Evolutionary conservation across 1,140 invertebrate species (phyloP).

Genomic region (Ganaspis sp.): DNA sequence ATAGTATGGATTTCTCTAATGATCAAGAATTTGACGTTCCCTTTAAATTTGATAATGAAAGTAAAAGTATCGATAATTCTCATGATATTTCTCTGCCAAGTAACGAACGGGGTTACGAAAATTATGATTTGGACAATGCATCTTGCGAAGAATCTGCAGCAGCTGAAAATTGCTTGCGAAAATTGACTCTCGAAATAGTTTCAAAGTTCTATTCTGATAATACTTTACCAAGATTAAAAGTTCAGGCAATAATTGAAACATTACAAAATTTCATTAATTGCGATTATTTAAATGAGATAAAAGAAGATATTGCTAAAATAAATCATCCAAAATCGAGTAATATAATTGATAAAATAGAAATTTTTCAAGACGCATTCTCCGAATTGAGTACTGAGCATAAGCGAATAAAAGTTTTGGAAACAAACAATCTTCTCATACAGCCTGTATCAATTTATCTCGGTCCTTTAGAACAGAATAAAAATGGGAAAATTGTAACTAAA

Average conservation of each 20-base stretch:
- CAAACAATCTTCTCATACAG: conserved; percentile 36
- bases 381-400: conserved; percentile 32
- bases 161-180: conserved; percentile 17
- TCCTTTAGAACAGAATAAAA: conserved; percentile 36
- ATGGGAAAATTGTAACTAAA: conserved; percentile 24
- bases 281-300: too few relatives aligned
- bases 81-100: conserved; percentile 29
- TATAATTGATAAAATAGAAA: conserved; percentile 20
- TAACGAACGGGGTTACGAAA: not conserved
- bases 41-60: too few relatives aligned
- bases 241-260: too few relatives aligned
- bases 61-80: not conserved
- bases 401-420: conserved; percentile 35
- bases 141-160: too few relatives aligned
- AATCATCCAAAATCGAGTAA: conserved; percentile 2
- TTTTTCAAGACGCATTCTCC: conserved; percentile 38
- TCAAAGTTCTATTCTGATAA: conserved; percentile 33
- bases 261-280: too few relatives aligned
- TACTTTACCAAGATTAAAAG: too few relatives aligned
- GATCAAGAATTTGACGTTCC: too few relatives aligned
- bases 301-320: not conserved
- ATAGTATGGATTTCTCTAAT: too few relatives aligned
- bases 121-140: too few relatives aligned
- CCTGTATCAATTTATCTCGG: conserved; percentile 33
- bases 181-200: conserved; percentile 31